Evolutionary conservation across 2,888 invertebrate species (phyloP), one percentile per base, ranked within the genome.

Genomic region (Ochropacha duplaris): DNA sequence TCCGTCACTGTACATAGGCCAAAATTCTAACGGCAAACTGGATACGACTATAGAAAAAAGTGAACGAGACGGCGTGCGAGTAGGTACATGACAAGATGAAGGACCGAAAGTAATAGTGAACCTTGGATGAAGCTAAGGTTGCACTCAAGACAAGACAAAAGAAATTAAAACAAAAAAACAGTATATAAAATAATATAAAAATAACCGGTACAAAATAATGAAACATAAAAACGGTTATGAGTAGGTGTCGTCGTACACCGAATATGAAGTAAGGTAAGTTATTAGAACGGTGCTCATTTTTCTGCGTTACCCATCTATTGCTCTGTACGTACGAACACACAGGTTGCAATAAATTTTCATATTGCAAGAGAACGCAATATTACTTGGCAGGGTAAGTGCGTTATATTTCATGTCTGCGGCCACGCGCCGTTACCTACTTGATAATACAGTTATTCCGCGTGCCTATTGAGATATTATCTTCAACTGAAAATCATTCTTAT

Each of bases 331-430:
- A 78, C 31, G 31, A 31, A 12, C 77, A 78, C 81, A 81, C 78
- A 83, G 81, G 83, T 84, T 86, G 87, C 86, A 83, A 91, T 92
- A 91, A 90, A 91, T 92, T 91, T 90, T 90, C 85, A 92, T 91
- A 91, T 89, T 87, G 89, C 87, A 84, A 83, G 87, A 83, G 86
- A 86, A 84, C 86, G 90, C 86, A 88, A 90, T 92, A 90, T 90
- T 85, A 87, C 83, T 84, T 80, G 82, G 87, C 83, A 86, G 74
- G 76, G 76, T 83, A 87, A 90, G 89, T 89, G 86, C 86, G 86
- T 82, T 83, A 87, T 91, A 92, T 87, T 83, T 91, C 88, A 90
- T 88, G 81, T 84, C 86, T 77, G 84, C 79, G 86, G 79, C 76
- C 78, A 75, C 79, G 75, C 75, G 72, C 74, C 67, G 68, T 73